Conservation (phyloP, 2,113 vertebrate genomes). For the Pteruthius melanotis region DNA sequence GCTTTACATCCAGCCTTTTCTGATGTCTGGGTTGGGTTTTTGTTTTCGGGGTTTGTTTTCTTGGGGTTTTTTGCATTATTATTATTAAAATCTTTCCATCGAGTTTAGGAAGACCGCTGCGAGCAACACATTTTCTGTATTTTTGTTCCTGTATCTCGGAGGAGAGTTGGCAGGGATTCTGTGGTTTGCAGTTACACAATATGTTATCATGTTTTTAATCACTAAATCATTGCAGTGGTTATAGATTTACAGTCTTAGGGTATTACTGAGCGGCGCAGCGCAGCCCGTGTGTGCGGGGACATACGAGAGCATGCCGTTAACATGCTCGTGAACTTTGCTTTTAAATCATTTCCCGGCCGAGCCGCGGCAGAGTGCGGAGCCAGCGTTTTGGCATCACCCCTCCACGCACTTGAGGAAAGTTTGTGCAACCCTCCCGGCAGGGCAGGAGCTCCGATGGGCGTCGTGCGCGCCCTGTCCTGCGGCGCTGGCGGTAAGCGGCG, state of each 20-base stretch:
- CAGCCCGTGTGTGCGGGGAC: conserved; percentile 13
- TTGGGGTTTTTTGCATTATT: not conserved
- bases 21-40: not conserved
- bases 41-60: not conserved
- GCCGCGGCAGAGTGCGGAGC: conserved; percentile 1
- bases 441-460: conserved; percentile 56
- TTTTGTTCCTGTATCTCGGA: conserved; percentile 77
- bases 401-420: conserved; percentile 34
- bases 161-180: conserved; percentile 83
- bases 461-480: not conserved
- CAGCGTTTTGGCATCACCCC: not conserved
- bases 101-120: conserved; percentile 71
- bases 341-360: conserved; percentile 31
- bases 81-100: conserved; percentile 67
- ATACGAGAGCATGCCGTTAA: conserved; percentile 43
- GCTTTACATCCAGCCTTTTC: conserved; percentile 36
- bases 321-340: conserved; percentile 64
- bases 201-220: conserved; percentile 90
- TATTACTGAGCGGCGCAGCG: conserved; percentile 64
- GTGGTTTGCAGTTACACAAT: conserved; percentile 91
- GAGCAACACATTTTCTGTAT: conserved; percentile 73
- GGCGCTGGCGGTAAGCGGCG: conserved; percentile 28
- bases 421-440: conserved; percentile 8
- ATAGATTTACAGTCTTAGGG: conserved; percentile 84
- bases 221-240: conserved; percentile 88